These are phyloP conservation scores for Vultur gryphus DNA, from an alignment of 2,797 vertebrate genomes.

Conservation along the genomic window DNA sequence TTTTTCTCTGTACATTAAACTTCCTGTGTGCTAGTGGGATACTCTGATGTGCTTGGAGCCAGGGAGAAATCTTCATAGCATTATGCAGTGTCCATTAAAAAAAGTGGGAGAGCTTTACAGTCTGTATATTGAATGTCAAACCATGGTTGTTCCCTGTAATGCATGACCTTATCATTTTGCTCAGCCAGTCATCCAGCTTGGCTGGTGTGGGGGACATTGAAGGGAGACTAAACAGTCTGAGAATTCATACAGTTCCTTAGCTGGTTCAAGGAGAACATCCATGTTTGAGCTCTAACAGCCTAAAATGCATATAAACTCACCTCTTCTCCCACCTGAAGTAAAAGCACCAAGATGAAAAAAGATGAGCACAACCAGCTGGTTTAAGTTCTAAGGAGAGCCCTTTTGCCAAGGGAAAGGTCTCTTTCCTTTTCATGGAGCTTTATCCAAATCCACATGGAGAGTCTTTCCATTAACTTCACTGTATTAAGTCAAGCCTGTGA, in stretches of 20 bases:
- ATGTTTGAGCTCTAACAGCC: background rate
- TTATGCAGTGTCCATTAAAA: background rate
- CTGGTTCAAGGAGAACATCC: background rate
- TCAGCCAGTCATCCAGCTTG: background rate
- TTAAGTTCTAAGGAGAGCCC: background rate
- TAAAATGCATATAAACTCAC: background rate
- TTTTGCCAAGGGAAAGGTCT: background rate
- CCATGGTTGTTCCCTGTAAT: background rate
- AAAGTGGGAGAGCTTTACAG: background rate
- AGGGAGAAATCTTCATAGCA: background rate
- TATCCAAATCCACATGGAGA: background rate
- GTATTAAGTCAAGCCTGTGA: background rate
- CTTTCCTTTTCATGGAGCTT: background rate
- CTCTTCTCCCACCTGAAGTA: background rate
- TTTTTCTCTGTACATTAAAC: background rate
- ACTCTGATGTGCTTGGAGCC: background rate
- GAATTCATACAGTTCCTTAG: background rate
- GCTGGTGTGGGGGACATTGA: background rate
- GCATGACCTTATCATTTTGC: background rate
- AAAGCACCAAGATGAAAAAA: background rate
- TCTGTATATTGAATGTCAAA: background rate
- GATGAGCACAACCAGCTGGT: background rate
- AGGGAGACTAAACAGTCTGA: background rate
- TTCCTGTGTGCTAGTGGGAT: background rate
- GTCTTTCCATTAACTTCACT: background rate